Conservation (phyloP, 1,140 invertebrate species). For the Pseudomyrmex concolor region DNA sequence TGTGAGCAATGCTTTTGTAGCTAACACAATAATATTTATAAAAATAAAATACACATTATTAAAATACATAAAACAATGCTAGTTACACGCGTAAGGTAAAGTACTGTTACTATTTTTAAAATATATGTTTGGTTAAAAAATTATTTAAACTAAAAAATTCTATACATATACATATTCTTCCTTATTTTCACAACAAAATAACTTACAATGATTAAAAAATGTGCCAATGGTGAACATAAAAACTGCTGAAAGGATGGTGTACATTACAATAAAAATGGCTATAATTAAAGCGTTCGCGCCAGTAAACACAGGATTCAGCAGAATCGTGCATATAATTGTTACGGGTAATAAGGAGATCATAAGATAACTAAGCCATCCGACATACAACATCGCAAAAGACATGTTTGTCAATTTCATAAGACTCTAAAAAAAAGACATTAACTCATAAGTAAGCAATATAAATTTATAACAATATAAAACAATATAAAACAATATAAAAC, state of each 20-base stretch:
- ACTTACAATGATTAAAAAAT: slow-evolving; percentile 68
- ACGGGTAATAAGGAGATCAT: slow-evolving; percentile 64
- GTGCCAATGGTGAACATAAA: slow-evolving; percentile 67
- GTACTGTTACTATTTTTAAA: too few relatives aligned
- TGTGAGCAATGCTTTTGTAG: slow-evolving; percentile 65
- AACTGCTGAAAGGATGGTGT: slow-evolving; percentile 55
- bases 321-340: slow-evolving; percentile 49
- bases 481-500: neutral
- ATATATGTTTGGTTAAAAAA: too few relatives aligned
- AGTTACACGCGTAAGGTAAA: too few relatives aligned
- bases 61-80: neutral
- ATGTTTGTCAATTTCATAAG: slow-evolving; percentile 67
- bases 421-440: slow-evolving; percentile 50
- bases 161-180: neutral
- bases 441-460: neutral
- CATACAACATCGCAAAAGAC: slow-evolving; percentile 59
- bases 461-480: too few relatives aligned
- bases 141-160: neutral
- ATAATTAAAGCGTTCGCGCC: slow-evolving; percentile 25
- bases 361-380: slow-evolving; percentile 70
- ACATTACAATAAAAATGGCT: slow-evolving; percentile 64
- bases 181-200: neutral
- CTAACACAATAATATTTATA: slow-evolving; percentile 46
- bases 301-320: slow-evolving; percentile 62
- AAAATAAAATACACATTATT: neutral